Evolutionary conservation across 2,113 vertebrate species (phyloP), one percentile per base, ranked within the genome.

Genomic region (Triplophysa rosa): DNA sequence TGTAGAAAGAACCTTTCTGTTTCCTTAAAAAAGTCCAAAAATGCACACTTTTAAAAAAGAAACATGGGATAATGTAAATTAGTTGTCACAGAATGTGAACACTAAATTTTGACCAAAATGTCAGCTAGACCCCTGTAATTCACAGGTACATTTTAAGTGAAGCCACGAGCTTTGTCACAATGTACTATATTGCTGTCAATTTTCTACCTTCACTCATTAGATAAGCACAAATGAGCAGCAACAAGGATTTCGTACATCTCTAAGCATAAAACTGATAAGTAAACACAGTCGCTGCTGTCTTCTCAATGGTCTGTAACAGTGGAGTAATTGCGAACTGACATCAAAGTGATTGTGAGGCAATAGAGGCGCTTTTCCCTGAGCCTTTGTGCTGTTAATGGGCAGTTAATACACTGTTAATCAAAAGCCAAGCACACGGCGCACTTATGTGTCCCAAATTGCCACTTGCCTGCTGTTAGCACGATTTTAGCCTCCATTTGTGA

Each of bases 401-500:
- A 79, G 75, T 87, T 85, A 81, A 87, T 83, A 73, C 54, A 45
- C 40, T 4, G 40, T 86, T 82, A 68, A 85, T 87, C 82, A 84
- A 85, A 84, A 80, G 61, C 45, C 37, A 72, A 80, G 73, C 80
- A 81, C 73, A 29, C 65, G 16, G 61, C 42, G 61, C 21, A 64
- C 82, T 82, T 79, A 79, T 77, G 71, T 74, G 59, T 83, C 62
- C 71, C 78, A 79, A 76, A 85, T 84, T 79, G 77, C 68, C 56
- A 61, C 33, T 45, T 66, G 6, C 40, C 70, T 76, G 75, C 72
- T 77, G 83, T 69, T 84, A 58, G n/a, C 23, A 17, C 63, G 62
- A 58, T 68, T 75, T 81, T 33, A 56, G 21, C 49, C 14, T 65
- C 33, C 9, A 11, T 62, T 62, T 76, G 52, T 33, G 47, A 65